A percentile compares a stretch with the other conserved stretches of the same genome.
phyloP scores from a whole-genome alignment of 2,797 vertebrate genomes.

The Tadarida brasiliensis region DNA sequence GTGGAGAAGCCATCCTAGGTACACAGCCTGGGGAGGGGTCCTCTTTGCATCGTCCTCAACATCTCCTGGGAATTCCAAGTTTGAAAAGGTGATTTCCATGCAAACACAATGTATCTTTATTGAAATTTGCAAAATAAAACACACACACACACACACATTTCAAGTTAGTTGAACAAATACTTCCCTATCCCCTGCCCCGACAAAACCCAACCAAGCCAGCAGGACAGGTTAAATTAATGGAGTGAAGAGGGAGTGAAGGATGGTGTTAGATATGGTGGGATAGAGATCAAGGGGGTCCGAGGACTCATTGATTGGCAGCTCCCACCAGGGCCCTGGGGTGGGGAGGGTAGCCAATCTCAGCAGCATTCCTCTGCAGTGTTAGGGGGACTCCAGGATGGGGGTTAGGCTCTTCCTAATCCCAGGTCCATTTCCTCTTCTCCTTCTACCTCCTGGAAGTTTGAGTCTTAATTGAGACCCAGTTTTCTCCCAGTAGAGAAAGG shows the following conservation, averaged over 20 bases:
- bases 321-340: not conserved
- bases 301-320: not conserved
- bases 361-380: constrained; percentile 25
- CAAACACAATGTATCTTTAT: constrained; percentile 74
- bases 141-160: constrained; percentile 55
- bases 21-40: not conserved
- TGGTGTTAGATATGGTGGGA: not conserved
- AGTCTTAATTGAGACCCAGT: constrained; percentile 32
- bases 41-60: not conserved
- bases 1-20: not conserved
- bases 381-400: not conserved
- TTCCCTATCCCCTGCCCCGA: constrained; percentile 14
- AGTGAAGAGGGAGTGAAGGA: not conserved
- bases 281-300: not conserved
- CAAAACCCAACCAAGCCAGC: constrained; percentile 69
- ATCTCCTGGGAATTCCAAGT: not conserved
- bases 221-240: constrained; percentile 38
- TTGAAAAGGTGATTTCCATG: constrained; percentile 44
- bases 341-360: not conserved
- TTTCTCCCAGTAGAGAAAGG: constrained; percentile 27
- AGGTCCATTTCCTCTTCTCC: not conserved
- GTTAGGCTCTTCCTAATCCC: not conserved
- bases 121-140: constrained; percentile 69
- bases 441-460: constrained; percentile 11
- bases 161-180: constrained; percentile 72